phyloP scores from a whole-genome alignment of 2,797 vertebrate genomes.

The Rachycentron canadum region DNA sequence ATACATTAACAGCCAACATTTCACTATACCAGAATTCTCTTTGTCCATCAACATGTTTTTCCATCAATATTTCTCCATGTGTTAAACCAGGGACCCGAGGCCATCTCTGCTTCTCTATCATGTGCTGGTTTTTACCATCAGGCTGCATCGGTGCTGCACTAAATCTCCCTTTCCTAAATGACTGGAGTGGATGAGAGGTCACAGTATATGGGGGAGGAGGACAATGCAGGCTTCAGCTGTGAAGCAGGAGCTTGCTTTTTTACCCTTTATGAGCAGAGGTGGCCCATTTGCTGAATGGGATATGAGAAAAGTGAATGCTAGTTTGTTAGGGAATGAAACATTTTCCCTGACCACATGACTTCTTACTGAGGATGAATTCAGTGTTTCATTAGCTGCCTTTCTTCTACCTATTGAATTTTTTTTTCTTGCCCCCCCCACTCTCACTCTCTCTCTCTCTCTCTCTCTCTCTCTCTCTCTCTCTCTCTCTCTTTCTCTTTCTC shows the following conservation, averaged over 20 bases:
- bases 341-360: conserved; percentile 33
- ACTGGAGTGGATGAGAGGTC: conserved; percentile 78
- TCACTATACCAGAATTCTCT: conserved; percentile 57
- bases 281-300: conserved; percentile 61
- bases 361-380: conserved; percentile 18
- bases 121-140: conserved; percentile 65
- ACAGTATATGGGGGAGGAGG: conserved; percentile 78
- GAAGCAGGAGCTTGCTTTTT: conserved; percentile 65
- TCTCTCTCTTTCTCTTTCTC: conserved; percentile 38
- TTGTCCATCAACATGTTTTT: conserved; percentile 72
- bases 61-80: conserved; percentile 68
- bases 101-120: conserved; percentile 58
- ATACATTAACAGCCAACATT: conserved; percentile 66
- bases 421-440: conserved; percentile 37
- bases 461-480: conserved; percentile 34
- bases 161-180: conserved; percentile 79
- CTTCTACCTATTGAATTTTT: conserved; percentile 43
- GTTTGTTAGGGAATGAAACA: conserved; percentile 31
- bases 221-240: conserved; percentile 64
- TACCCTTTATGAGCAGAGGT: conserved; percentile 62
- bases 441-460: conserved; percentile 16
- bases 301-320: conserved; percentile 40
- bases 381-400: conserved; percentile 45
- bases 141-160: conserved; percentile 56
- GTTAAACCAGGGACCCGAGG: conserved; percentile 66